Evolutionary conservation across 2,113 vertebrate species (phyloP).

Genomic region (Tachysurus fulvidraco): DNA sequence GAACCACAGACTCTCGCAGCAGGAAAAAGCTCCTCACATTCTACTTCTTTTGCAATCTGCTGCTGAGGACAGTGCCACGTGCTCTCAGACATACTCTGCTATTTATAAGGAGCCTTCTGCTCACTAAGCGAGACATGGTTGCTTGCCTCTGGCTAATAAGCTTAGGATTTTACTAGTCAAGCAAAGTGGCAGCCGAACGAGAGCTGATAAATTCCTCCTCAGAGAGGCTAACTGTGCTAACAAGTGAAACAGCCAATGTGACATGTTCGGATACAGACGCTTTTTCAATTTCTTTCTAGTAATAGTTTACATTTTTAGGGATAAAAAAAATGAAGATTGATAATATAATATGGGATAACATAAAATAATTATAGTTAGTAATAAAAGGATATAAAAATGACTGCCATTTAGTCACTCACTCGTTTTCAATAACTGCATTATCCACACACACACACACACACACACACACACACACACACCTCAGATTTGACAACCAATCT

Average conservation of each 20-base stretch:
- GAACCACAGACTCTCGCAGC: conserved; percentile 52
- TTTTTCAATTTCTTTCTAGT: neutral
- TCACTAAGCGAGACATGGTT: conserved; percentile 48
- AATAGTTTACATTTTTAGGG: neutral
- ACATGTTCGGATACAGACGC: neutral
- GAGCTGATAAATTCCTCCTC: conserved; percentile 31
- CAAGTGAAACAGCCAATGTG: neutral
- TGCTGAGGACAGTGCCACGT: conserved; percentile 45
- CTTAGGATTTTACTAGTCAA: conserved; percentile 47
- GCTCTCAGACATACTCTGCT: conserved; percentile 48
- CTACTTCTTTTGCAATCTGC: conserved; percentile 46
- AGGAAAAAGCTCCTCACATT: conserved; percentile 44
- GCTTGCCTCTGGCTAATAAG: conserved; percentile 50
- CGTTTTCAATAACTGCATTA: neutral
- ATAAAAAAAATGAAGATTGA: neutral
- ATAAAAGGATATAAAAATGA: no score
- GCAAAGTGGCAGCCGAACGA: conserved; percentile 26
- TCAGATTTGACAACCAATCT: neutral
- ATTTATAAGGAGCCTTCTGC: conserved; percentile 56
- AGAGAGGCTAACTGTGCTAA: conserved; percentile 5
- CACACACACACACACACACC: neutral
- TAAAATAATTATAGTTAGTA: no score
- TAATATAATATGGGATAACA: neutral
- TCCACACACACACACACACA: neutral
- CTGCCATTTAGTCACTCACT: neutral